phyloP scores from a whole-genome alignment of 2,113 vertebrate species.

The Chinchilla lanigera region DNA sequence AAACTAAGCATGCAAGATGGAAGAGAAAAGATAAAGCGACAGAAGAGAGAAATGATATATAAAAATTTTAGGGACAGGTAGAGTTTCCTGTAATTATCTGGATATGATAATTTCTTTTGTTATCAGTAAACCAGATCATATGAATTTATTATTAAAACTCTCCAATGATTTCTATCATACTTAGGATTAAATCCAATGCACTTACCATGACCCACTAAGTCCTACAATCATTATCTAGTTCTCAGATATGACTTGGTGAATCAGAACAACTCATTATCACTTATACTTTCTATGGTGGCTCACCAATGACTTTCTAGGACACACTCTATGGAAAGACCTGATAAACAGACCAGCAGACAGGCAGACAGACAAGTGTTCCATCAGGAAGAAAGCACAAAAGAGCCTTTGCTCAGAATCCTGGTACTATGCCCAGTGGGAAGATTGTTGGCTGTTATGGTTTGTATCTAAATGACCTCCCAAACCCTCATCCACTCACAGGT shows the following conservation, averaged over 20 bases:
- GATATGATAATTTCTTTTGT: background rate
- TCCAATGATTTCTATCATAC: background rate
- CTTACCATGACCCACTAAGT: background rate
- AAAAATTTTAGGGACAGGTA: background rate
- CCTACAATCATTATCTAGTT: background rate
- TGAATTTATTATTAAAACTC: background rate
- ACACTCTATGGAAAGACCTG: background rate
- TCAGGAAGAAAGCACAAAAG: background rate
- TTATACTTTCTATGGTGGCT: background rate
- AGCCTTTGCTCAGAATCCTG: background rate
- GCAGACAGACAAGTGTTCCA: background rate
- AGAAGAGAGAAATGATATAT: background rate
- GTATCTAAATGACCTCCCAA: background rate
- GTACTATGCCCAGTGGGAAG: background rate
- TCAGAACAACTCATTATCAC: background rate
- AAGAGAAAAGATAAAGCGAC: background rate
- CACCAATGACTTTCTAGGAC: background rate
- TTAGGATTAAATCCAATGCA: conserved; percentile 30
- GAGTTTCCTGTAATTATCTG: background rate
- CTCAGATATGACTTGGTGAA: background rate
- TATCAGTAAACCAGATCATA: background rate
- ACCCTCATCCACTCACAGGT: background rate
- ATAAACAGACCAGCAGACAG: background rate
- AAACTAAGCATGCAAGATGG: background rate
- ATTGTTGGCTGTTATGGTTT: background rate